A percentile compares a stretch with the other conserved stretches of the same genome.
phyloP scores from a whole-genome alignment of 2,888 invertebrate genomes.

The Nephrotoma flavescens region DNA sequence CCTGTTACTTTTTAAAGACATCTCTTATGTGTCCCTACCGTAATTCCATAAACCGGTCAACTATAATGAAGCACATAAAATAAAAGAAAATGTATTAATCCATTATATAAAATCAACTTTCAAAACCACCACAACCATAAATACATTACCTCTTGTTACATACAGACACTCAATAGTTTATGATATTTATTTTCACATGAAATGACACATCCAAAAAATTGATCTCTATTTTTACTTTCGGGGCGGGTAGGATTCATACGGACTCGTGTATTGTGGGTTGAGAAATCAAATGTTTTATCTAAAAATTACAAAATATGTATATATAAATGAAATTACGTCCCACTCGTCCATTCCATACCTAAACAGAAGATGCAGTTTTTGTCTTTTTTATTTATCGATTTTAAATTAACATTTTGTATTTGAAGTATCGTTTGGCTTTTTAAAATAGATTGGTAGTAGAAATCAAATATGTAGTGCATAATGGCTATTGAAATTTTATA shows the following conservation, averaged over 20 bases:
- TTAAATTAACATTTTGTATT: background rate
- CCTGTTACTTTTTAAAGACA: no score
- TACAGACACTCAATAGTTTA: background rate
- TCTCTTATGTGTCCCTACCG: no score
- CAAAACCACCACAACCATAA: background rate
- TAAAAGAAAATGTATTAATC: background rate
- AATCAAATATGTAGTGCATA: background rate
- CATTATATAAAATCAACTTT: background rate
- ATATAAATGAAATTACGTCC: background rate
- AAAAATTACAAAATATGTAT: background rate
- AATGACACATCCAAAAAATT: background rate
- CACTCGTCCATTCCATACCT: background rate
- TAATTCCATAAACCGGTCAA: background rate
- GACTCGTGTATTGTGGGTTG: background rate
- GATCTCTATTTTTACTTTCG: background rate
- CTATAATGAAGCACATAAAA: background rate
- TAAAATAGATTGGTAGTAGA: background rate
- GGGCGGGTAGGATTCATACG: background rate
- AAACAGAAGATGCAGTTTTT: background rate
- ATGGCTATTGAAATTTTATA: background rate
- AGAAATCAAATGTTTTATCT: background rate
- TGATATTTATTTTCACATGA: background rate
- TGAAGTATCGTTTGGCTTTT: background rate
- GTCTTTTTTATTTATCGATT: background rate
- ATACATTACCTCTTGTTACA: background rate